phyloP scores from a whole-genome alignment of 1,140 invertebrate species.

The Bombus pyrosoma region DNA sequence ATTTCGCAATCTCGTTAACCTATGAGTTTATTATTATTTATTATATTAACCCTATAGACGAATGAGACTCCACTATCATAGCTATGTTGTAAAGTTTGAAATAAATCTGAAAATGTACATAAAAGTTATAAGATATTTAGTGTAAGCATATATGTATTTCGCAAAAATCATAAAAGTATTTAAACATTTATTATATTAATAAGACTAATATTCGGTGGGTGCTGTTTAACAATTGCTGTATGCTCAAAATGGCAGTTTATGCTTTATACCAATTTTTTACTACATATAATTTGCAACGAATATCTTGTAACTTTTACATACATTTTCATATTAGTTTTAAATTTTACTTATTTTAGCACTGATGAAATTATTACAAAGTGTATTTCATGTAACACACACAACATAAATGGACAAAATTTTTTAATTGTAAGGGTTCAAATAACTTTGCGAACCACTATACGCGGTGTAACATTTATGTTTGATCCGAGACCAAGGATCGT shows the following conservation, averaged over 20 bases:
- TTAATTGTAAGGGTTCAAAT: rapidly evolving
- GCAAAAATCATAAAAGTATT: no score
- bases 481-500: not conserved
- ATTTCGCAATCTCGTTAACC: not conserved
- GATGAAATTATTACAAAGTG: not conserved
- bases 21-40: no score
- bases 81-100: no score
- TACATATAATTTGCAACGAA: not conserved
- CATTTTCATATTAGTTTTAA: not conserved
- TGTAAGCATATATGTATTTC: no score
- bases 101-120: not conserved
- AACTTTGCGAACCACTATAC: not conserved
- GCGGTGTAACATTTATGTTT: not conserved
- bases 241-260: no score
- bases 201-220: not conserved
- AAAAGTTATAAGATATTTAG: not conserved
- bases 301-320: not conserved
- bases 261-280: not conserved
- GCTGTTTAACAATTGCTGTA: no score
- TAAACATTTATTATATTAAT: not conserved
- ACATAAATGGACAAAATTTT: not conserved
- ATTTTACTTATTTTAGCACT: not conserved
- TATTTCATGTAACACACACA: not conserved
- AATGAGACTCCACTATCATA: not conserved
- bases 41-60: no score